These are phyloP conservation scores for Ianthella basta DNA, from an alignment of 37 sponge, comb jelly and placozoan genomes.

Conservation along the genomic window DNA sequence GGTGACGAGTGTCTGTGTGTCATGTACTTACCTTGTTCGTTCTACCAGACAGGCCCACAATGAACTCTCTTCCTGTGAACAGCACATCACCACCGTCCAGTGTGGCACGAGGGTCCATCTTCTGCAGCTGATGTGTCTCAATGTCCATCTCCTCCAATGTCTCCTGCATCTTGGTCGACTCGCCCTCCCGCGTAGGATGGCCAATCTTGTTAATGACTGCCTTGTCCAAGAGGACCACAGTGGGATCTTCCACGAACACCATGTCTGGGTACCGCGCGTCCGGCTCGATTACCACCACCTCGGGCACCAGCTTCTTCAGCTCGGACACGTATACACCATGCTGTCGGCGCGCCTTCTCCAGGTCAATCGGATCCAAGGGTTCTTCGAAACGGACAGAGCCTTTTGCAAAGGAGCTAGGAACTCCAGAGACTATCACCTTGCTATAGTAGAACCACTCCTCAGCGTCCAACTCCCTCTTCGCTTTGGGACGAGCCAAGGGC, in stretches of 20 bases:
- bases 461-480: not conserved
- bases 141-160: constrained; percentile 51
- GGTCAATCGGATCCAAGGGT: constrained; percentile 62
- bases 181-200: constrained; percentile 47
- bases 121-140: constrained; percentile 35
- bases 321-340: constrained; percentile 52
- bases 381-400: constrained; percentile 52
- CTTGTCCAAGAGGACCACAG: constrained; percentile 41
- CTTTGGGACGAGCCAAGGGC: not conserved
- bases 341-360: constrained; percentile 59
- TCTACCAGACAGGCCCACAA: constrained; percentile 63
- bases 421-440: constrained; percentile 48
- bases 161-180: constrained; percentile 26
- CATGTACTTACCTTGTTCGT: constrained; percentile 71
- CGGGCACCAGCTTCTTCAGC: constrained; percentile 42
- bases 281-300: constrained; percentile 41
- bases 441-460: constrained; percentile 53
- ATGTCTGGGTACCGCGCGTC: constrained; percentile 70
- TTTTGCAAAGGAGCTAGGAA: constrained; percentile 33
- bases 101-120: constrained; percentile 36
- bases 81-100: constrained; percentile 86
- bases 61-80: constrained; percentile 82
- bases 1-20: no score
- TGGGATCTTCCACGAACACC: constrained; percentile 82
- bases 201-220: constrained; percentile 53